Evolutionary conservation across 2,113 vertebrate genomes (phyloP).

Genomic region (Epinephelus fuscoguttatus): DNA sequence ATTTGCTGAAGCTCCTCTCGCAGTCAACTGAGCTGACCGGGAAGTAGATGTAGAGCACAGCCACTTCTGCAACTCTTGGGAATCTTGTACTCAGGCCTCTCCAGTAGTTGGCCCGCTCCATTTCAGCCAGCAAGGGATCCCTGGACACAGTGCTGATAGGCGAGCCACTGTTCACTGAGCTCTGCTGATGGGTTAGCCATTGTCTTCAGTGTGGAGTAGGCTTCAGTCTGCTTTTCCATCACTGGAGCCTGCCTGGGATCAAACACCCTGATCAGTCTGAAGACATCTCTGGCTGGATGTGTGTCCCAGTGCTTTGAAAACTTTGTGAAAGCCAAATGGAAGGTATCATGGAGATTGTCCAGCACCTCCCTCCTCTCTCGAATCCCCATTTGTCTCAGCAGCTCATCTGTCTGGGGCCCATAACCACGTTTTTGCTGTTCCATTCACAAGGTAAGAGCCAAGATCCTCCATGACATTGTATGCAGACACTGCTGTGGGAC

Average conservation of each 20-base stretch:
- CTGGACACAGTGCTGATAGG: neutral
- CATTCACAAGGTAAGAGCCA: neutral
- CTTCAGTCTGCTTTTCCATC: slow-evolving; percentile 20
- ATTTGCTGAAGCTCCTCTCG: slow-evolving; percentile 7
- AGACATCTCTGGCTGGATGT: neutral
- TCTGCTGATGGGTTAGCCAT: neutral
- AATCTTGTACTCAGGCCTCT: neutral
- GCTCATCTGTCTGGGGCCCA: neutral
- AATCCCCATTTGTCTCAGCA: neutral
- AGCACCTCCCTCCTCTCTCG: neutral
- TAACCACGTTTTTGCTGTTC: neutral
- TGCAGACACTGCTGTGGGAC: neutral
- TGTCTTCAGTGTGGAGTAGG: neutral
- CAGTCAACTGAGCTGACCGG: neutral
- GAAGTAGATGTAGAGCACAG: neutral
- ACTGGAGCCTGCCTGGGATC: neutral
- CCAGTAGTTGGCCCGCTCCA: neutral
- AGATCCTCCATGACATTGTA: neutral
- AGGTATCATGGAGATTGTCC: neutral
- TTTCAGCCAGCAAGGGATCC: neutral
- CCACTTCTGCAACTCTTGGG: neutral
- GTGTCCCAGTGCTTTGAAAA: neutral
- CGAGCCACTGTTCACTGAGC: neutral
- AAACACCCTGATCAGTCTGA: neutral
- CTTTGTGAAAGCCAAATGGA: neutral